These are phyloP conservation scores for Lethrus apterus DNA, from an alignment of 1,140 invertebrate species.

Conservation along the genomic window DNA sequence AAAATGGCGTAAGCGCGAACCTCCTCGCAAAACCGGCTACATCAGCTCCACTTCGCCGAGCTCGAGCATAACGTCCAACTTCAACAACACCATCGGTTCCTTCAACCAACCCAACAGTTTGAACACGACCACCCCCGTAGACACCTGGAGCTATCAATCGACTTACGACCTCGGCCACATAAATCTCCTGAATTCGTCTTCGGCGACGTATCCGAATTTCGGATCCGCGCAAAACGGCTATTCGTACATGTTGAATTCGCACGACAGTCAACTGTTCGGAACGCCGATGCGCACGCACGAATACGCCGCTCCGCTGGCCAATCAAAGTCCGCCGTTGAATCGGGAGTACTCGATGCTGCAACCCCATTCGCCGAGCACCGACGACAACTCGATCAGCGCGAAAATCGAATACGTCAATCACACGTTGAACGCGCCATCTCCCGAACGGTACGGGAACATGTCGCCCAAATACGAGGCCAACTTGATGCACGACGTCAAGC, in stretches of 20 bases:
- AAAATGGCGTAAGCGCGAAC: slow-evolving; percentile 97
- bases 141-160: slow-evolving; percentile 65
- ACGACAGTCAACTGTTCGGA: slow-evolving; percentile 56
- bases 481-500: slow-evolving; percentile 48
- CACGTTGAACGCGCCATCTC: slow-evolving; percentile 36
- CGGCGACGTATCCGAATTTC: slow-evolving; percentile 56
- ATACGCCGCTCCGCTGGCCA: slow-evolving; percentile 51
- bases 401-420: slow-evolving; percentile 44
- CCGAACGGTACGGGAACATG: slow-evolving; percentile 42
- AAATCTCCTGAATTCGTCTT: slow-evolving; percentile 61
- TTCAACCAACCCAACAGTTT: slow-evolving; percentile 58
- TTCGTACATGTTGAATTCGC: slow-evolving; percentile 59
- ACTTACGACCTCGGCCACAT: slow-evolving; percentile 66
- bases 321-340: slow-evolving; percentile 49
- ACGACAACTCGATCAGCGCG: slow-evolving; percentile 46
- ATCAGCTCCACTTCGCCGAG: slow-evolving; percentile 34
- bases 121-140: slow-evolving; percentile 52
- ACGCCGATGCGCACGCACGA: slow-evolving; percentile 51
- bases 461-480: slow-evolving; percentile 55
- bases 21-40: slow-evolving; percentile 80
- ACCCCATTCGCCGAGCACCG: slow-evolving; percentile 51
- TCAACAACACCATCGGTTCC: slow-evolving; percentile 57
- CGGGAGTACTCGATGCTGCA: slow-evolving; percentile 60
- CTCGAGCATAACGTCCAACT: slow-evolving; percentile 53
- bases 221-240: slow-evolving; percentile 48